These are phyloP conservation scores for Sylvilagus bachmani DNA, from an alignment of 2,113 vertebrate genomes.

Conservation along the genomic window DNA sequence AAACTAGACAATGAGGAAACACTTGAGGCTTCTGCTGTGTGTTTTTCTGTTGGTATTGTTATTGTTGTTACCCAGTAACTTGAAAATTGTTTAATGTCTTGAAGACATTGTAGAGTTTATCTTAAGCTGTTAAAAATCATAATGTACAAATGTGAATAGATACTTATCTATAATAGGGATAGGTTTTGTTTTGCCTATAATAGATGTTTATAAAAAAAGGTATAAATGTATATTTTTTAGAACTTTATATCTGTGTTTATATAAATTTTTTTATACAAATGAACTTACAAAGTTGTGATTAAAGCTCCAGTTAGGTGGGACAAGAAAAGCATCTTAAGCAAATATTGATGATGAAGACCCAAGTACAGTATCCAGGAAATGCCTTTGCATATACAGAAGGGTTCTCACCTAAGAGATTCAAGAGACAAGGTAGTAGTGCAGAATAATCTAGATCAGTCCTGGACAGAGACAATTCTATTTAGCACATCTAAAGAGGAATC, in stretches of 20 bases:
- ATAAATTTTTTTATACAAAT: not conserved
- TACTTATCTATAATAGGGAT: slow-evolving; percentile 93
- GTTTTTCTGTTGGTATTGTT: slow-evolving; percentile 82
- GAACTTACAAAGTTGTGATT: not conserved
- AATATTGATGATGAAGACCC: not conserved
- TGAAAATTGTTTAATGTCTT: slow-evolving; percentile 88
- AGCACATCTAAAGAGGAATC: not conserved
- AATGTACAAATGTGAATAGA: slow-evolving; percentile 96
- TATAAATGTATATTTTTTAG: not conserved
- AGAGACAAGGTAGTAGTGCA: not conserved
- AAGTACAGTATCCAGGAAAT: not conserved
- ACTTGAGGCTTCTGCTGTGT: slow-evolving; percentile 89
- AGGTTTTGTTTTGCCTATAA: slow-evolving; percentile 93
- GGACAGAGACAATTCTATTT: not conserved
- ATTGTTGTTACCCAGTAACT: slow-evolving; percentile 90
- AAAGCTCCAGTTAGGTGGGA: not conserved
- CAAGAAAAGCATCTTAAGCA: not conserved
- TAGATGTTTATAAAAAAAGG: slow-evolving; percentile 93
- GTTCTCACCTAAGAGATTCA: rapidly evolving
- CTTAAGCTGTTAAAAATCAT: slow-evolving; percentile 92
- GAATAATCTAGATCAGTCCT: not conserved
- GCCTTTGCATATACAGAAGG: not conserved
- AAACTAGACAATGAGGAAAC: slow-evolving; percentile 88
- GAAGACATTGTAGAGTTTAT: slow-evolving; percentile 92
- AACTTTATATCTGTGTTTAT: not conserved